A percentile compares a stretch with the other conserved stretches of the same genome.
Conservation (phyloP, 2,113 vertebrate genomes). For the Tor tambroides region DNA sequence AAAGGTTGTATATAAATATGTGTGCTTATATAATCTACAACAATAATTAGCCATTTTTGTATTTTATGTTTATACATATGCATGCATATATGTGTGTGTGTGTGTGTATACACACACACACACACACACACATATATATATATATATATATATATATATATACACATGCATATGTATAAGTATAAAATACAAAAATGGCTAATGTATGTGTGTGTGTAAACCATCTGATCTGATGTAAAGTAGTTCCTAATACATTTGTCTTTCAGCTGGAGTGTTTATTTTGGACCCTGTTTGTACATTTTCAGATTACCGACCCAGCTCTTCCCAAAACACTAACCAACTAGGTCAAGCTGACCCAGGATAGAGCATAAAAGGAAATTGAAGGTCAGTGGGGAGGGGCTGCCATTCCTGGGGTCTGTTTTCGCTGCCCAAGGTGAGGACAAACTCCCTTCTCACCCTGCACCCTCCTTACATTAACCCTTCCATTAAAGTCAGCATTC, state of each 20-base stretch:
- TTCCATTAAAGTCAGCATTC: conserved; percentile 55
- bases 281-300: not conserved
- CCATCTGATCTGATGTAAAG: not conserved
- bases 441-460: conserved; percentile 36
- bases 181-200: no score
- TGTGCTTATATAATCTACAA: no score
- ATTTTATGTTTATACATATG: no score
- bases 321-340: conserved; percentile 68
- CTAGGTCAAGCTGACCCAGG: conserved; percentile 72
- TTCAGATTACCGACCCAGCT: conserved; percentile 24
- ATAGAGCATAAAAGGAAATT: conserved; percentile 43
- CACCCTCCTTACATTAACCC: conserved; percentile 60
- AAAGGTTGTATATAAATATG: no score
- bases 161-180: no score
- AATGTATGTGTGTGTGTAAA: no score
- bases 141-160: no score
- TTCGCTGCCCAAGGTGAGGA: conserved; percentile 59
- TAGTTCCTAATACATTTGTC: not conserved
- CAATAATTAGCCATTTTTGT: no score
- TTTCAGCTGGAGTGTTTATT: conserved; percentile 40
- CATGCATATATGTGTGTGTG: no score
- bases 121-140: no score
- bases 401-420: not conserved
- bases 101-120: no score
- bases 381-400: conserved; percentile 44